Percentiles rank a stretch among this genome's conserved stretches.
phyloP scores from a whole-genome alignment of 2,888 invertebrate species.

The Rhamnusium bicolor region DNA sequence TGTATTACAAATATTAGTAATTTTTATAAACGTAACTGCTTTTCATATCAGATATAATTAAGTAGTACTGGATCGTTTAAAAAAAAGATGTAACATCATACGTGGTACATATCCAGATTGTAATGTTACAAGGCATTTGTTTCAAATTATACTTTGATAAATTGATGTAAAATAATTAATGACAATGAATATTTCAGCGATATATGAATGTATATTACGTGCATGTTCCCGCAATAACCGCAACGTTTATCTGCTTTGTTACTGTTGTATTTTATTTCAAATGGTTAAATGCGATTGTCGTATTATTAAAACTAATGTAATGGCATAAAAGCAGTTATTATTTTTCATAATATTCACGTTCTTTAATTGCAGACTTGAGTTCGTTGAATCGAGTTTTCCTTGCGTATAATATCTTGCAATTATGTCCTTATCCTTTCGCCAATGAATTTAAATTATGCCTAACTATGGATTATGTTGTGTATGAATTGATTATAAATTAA shows the following conservation, averaged over 20 bases:
- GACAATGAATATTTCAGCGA: slow-evolving; percentile 9
- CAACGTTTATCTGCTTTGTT: not conserved
- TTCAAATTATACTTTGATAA: slow-evolving; percentile 6
- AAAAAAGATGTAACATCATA: too few relatives aligned
- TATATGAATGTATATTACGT: not conserved
- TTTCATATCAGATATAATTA: too few relatives aligned
- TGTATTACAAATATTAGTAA: too few relatives aligned
- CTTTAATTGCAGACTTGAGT: not conserved
- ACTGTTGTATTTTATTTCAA: not conserved
- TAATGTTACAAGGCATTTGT: slow-evolving; percentile 1
- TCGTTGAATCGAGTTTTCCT: not conserved
- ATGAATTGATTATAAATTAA: too few relatives aligned
- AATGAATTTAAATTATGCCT: too few relatives aligned
- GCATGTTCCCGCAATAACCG: not conserved
- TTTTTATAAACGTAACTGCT: too few relatives aligned
- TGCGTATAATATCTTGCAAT: not conserved
- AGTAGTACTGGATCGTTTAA: too few relatives aligned
- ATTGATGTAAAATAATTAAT: not conserved
- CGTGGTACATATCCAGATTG: not conserved
- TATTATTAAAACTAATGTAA: not conserved
- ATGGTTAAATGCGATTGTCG: not conserved
- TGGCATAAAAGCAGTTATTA: not conserved
- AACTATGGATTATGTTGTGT: too few relatives aligned
- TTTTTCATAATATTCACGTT: not conserved
- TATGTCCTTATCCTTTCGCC: too few relatives aligned